These are phyloP conservation scores for Sander lucioperca DNA, from an alignment of 2,113 vertebrate species.

Conservation along the genomic window DNA sequence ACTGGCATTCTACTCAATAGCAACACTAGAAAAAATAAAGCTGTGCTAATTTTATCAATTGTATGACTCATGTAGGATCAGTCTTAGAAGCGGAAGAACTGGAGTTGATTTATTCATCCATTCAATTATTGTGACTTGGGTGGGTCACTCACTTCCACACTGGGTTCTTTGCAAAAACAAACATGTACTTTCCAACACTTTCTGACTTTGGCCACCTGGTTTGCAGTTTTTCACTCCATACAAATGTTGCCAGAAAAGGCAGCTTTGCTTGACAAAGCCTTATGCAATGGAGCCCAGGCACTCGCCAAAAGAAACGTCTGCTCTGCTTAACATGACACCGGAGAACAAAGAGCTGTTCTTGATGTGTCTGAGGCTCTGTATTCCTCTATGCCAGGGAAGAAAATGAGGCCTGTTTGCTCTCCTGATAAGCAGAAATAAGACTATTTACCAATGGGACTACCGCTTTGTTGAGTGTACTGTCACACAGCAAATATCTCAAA, in stretches of 20 bases:
- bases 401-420: slow-evolving; percentile 11
- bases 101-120: slow-evolving; percentile 48
- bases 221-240: slow-evolving; percentile 49
- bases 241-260: slow-evolving; percentile 69
- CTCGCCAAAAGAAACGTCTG: slow-evolving; percentile 78
- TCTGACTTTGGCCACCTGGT: slow-evolving; percentile 69
- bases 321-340: slow-evolving; percentile 62
- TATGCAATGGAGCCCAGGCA: slow-evolving; percentile 50
- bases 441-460: background rate
- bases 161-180: slow-evolving; percentile 65
- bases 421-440: slow-evolving; percentile 4
- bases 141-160: slow-evolving; percentile 62
- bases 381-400: slow-evolving; percentile 30
- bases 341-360: slow-evolving; percentile 73
- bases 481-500: background rate
- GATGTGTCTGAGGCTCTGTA: slow-evolving; percentile 51
- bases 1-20: slow-evolving; percentile 20
- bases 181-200: slow-evolving; percentile 63
- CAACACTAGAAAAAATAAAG: slow-evolving; percentile 22
- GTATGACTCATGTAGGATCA: slow-evolving; percentile 23
- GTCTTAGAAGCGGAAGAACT: slow-evolving; percentile 32
- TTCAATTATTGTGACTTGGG: slow-evolving; percentile 46
- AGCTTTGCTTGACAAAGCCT: slow-evolving; percentile 65
- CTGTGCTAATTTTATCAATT: slow-evolving; percentile 13
- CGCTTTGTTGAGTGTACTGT: background rate